Evolutionary conservation across 2,888 invertebrate genomes (phyloP).

Genomic region (Cryptus armator): DNA sequence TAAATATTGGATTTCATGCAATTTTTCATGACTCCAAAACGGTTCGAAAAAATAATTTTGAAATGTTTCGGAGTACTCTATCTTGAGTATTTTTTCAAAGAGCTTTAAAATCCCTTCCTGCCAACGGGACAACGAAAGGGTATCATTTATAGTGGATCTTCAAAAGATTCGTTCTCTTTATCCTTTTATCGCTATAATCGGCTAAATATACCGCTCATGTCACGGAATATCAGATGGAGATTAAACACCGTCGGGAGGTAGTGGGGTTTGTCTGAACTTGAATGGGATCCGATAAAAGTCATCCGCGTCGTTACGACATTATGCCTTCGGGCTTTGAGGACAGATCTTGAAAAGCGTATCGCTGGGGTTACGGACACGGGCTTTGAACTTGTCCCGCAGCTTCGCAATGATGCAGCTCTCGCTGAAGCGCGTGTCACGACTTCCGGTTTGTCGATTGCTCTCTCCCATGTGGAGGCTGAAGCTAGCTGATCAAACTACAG

Average conservation of each 20-base stretch:
- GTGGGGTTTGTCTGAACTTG: conserved; percentile 61
- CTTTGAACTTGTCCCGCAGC: conserved; percentile 75
- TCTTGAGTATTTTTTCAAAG: conserved; percentile 23
- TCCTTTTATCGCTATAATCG: conserved; percentile 72
- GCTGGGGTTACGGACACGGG: conserved; percentile 69
- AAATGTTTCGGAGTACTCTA: no score
- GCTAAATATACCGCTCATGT: conserved; percentile 74
- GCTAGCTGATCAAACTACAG: conserved; percentile 18
- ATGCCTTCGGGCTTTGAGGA: conserved; percentile 36
- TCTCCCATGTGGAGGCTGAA: background rate
- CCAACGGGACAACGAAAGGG: background rate
- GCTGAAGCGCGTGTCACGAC: conserved; percentile 65
- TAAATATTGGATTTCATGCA: no score
- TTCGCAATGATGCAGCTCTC: conserved; percentile 46
- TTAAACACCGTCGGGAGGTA: conserved; percentile 66
- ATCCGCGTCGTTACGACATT: conserved; percentile 45
- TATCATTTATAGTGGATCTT: background rate
- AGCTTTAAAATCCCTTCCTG: conserved; percentile 63
- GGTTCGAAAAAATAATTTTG: no score
- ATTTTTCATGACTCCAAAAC: no score
- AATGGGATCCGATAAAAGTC: conserved; percentile 59
- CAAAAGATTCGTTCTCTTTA: conserved; percentile 42
- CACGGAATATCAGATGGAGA: conserved; percentile 76
- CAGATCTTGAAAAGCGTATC: conserved; percentile 58
- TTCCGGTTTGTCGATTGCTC: conserved; percentile 64